phyloP scores from a whole-genome alignment of 1,140 invertebrate genomes.

The Apis mellifera region Amel_HAv3.1 CM009934.2:10586001-10586500 shows the following conservation, averaged over 20 bases:
- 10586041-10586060: slow-evolving; percentile 28
- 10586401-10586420: slow-evolving; percentile 51
- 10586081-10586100: slow-evolving; percentile 16
- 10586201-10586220: slow-evolving; percentile 51
- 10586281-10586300: slow-evolving; percentile 12
- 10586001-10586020: not conserved
- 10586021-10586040: slow-evolving; percentile 38
- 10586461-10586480: not conserved
- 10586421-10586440: slow-evolving; percentile 28
- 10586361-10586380: slow-evolving; percentile 45
- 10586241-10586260: slow-evolving; percentile 60
- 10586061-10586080: slow-evolving; percentile 2
- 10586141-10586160: slow-evolving; percentile 9
- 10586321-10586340: too few species aligned
- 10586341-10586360: slow-evolving; percentile 25
- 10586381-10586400: slow-evolving; percentile 32
- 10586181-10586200: slow-evolving; percentile 19
- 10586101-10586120: not conserved
- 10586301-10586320: not conserved
- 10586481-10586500: not conserved
- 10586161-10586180: slow-evolving; percentile 44
- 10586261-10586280: not conserved
- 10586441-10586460: slow-evolving; percentile 14
- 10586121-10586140: slow-evolving; percentile 14
- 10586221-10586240: slow-evolving; percentile 62